Base-by-base conservation (phyloP, 1,140 invertebrate genomes). In the Atopsyche davidsoni region DNA sequence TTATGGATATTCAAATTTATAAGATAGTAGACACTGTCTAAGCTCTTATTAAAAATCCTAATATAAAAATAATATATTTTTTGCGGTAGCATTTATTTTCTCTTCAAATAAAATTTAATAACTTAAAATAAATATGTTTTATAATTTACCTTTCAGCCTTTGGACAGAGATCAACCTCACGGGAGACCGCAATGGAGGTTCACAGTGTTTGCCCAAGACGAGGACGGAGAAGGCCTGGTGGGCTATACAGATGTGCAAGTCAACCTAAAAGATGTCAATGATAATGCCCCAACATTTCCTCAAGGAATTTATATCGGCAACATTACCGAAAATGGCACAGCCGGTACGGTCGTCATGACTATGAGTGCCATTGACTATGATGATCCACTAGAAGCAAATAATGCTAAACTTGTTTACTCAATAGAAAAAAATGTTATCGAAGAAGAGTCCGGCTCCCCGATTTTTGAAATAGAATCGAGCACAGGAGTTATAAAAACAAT, bases 221-320 rank as follows among this genome's bases (percentile, higher is more conserved):
- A 86, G 66, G 79, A 78, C 22, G 79, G 79, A 39, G 79, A 80
- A 60, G 80, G 80, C 7, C 64, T 82, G 7, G 80, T 83, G n/a
- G 83, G 85, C 43, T 86, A 85, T 62, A 80, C 83, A 22, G 81
- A 85, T 63, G 82, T 87, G 13, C 78, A 84, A 64, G 80, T 86
- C 48, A 81, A 80, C 62, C 72, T 86, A 2, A 77, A 79, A 56
- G 85, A 87, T 62, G 81, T 86, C 58, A 88, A 88, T 64, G 85
- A 88, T 68, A 87, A 89, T 66, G 73, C 77, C 7, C 86, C 86
- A n/a, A 70, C 82, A 46, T 89, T 88, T 66, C 78, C 79, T 40
- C 70, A 75, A 57, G 76, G 73, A 36, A 68, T 80, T 46, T 80
- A 80, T 59, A 73, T 75, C 50, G 79, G 79, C 45, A 82, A 81